These are phyloP conservation scores for Rhea americana DNA, from an alignment of 2,113 vertebrate genomes.

Conservation along the genomic window DNA sequence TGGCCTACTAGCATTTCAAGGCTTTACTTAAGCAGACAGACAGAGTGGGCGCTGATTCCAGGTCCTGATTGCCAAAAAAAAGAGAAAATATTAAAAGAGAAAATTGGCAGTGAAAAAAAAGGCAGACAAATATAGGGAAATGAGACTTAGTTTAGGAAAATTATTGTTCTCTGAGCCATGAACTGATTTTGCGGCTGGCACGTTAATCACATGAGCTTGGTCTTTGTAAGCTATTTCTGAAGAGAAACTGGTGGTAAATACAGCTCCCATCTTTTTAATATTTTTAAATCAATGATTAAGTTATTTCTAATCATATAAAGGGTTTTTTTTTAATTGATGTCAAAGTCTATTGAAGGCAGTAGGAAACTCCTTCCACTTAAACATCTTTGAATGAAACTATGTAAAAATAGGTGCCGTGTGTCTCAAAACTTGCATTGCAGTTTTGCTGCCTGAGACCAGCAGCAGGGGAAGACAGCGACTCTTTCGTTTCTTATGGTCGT, in stretches of 20 bases:
- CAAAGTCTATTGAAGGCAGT: not conserved
- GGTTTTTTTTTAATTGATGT: not conserved
- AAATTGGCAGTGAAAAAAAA: constrained; percentile 4
- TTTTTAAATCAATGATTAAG: not conserved
- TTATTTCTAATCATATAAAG: not conserved
- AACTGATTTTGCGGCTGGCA: constrained; percentile 17
- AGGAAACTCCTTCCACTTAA: constrained; percentile 28
- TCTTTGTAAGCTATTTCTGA: not conserved
- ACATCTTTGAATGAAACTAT: not conserved
- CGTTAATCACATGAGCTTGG: not conserved
- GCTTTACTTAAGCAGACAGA: constrained; percentile 38
- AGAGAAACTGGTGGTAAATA: constrained; percentile 7
- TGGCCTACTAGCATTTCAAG: constrained; percentile 57
- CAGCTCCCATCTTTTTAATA: not conserved
- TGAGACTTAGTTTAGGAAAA: constrained; percentile 50
- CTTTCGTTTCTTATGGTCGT: not conserved
- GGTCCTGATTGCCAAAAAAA: constrained; percentile 61
- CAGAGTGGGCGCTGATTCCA: constrained; percentile 40
- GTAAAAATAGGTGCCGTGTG: not conserved
- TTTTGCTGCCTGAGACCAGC: not conserved
- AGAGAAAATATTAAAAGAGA: constrained; percentile 51
- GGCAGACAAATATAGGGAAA: constrained; percentile 7
- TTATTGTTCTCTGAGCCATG: constrained; percentile 27
- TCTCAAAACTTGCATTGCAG: constrained; percentile 12
- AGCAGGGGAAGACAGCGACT: not conserved